A percentile compares a stretch with the other conserved stretches of the same genome.
These are phyloP conservation scores for Agrenia bidenticulata DNA, from an alignment of 2,888 invertebrate genomes.

Conservation along the genomic window DNA sequence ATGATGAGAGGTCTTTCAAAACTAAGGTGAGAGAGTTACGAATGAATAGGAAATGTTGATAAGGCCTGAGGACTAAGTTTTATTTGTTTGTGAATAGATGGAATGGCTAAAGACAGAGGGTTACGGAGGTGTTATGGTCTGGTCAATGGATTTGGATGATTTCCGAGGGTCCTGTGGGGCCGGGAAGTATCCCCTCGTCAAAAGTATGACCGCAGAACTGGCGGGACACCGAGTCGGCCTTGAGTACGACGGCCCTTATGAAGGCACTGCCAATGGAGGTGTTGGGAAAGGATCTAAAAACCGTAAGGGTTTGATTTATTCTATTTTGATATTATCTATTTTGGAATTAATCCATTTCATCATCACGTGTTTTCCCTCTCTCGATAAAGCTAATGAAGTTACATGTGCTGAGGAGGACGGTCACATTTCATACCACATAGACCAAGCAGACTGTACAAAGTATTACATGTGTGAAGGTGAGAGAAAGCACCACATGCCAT, in stretches of 20 bases:
- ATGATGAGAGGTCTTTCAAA: conserved; percentile 86
- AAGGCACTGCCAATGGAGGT: conserved; percentile 65
- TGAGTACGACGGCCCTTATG: conserved; percentile 84
- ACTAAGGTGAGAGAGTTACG: conserved; percentile 71
- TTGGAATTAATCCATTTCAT: neutral
- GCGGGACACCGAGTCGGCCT: conserved; percentile 76
- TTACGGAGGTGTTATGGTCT: conserved; percentile 92
- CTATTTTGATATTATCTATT: conserved; percentile 2
- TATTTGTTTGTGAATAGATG: conserved; percentile 70
- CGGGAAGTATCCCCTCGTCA: conserved; percentile 85
- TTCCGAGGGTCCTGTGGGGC: conserved; percentile 87
- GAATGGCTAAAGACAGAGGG: conserved; percentile 91
- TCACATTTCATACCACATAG: conserved; percentile 90
- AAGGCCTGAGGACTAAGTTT: conserved; percentile 84
- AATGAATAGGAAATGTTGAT: conserved; percentile 93
- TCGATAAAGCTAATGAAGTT: conserved; percentile 79
- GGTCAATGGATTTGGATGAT: conserved; percentile 96
- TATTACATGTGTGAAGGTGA: conserved; percentile 97
- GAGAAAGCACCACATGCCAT: conserved; percentile 93
- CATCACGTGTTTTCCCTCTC: conserved; percentile 19
- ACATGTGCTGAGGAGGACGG: conserved; percentile 90
- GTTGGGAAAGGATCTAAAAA: conserved; percentile 60
- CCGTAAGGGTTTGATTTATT: conserved; percentile 28
- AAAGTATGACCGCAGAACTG: conserved; percentile 81
- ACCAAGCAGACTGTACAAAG: conserved; percentile 87